Conservation (phyloP, 1,140 invertebrate genomes). For the Phocides pigmalion region DNA sequence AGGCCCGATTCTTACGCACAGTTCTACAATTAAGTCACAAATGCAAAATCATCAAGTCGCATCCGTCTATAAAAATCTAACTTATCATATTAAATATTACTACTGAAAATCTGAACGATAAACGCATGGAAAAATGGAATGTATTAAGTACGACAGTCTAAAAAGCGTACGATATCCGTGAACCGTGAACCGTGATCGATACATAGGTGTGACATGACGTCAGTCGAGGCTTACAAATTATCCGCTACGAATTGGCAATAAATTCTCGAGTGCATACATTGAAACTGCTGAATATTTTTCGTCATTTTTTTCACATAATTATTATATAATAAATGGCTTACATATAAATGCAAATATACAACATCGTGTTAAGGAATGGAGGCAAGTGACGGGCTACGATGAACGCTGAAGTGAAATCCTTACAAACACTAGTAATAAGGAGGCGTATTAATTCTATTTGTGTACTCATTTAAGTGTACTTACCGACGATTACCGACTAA, state of each 20-base stretch:
- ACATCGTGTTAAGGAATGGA: constrained; percentile 65
- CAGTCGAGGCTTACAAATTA: constrained; percentile 62
- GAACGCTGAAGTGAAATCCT: constrained; percentile 59
- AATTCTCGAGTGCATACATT: constrained; percentile 62
- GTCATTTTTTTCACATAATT: constrained; percentile 49
- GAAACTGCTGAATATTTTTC: constrained; percentile 55
- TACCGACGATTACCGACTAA: constrained; percentile 68
- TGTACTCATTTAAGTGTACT: constrained; percentile 77
- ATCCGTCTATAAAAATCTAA: constrained; percentile 66
- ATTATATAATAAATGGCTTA: constrained; percentile 58
- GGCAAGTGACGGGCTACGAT: constrained; percentile 69
- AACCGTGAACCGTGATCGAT: constrained; percentile 41
- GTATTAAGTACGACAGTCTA: constrained; percentile 79
- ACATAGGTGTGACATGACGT: constrained; percentile 54
- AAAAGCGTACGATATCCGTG: constrained; percentile 62
- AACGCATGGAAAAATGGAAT: constrained; percentile 78
- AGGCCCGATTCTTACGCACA: constrained; percentile 52
- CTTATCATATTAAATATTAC: constrained; percentile 59
- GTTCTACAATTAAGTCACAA: constrained; percentile 47
- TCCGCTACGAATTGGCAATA: constrained; percentile 53
- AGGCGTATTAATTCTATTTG: constrained; percentile 65
- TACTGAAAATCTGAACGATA: constrained; percentile 56
- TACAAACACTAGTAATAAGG: constrained; percentile 72
- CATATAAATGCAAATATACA: constrained; percentile 70
- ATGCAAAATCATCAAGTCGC: constrained; percentile 62